Evolutionary conservation across 1,140 invertebrate species (phyloP), one percentile per base, ranked within the genome.

Genomic region (Apis dorsata): DNA sequence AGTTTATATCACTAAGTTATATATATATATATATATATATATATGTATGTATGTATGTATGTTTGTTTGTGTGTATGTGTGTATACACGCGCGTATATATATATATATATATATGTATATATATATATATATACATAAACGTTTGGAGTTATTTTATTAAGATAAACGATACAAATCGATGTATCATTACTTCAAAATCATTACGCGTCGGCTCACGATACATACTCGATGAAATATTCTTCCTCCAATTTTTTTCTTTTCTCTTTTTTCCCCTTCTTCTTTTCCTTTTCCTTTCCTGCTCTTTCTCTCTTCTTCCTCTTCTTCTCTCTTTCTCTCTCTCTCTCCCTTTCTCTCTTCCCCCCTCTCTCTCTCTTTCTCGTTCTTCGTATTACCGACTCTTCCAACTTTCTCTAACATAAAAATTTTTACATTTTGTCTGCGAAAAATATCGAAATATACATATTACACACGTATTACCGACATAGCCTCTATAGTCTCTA

Each of bases 361-460:
- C 12, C 5, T 53, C 55, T 57, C 55, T 59, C 57, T 21, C 57
- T 21, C 57, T 59, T 13, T 44, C 34, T 44, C 34, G 4, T 15
- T 21, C 53, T 71, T 59, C 57, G 24, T 24, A 24, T 24, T 24
- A 8, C 11, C 19, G 3, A 11, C 21, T 9, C 7, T 49, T 9
- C n/a, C 44, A 1, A 1, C n/a, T 21, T 59, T 62, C 2, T 51
- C 63, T 65, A 66, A 9, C 24, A 13, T 70, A 78, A 53, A 63
- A 82, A 85, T 51, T 85, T 19, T 78, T 51, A 66, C 34, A 44
- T 44, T 24, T 7, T 44, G 77, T 34, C 59, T 53, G 49, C 13
- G 15, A 59, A 72, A 44, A 77, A 51, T n/a, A 81, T 70, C 49
- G 34, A 62, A 49, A 74, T 63, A 24, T 55, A 65, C 69, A 19